These are phyloP conservation scores for Anolis sagrei DNA, from an alignment of 2,113 vertebrate species.

Conservation along the genomic window DNA sequence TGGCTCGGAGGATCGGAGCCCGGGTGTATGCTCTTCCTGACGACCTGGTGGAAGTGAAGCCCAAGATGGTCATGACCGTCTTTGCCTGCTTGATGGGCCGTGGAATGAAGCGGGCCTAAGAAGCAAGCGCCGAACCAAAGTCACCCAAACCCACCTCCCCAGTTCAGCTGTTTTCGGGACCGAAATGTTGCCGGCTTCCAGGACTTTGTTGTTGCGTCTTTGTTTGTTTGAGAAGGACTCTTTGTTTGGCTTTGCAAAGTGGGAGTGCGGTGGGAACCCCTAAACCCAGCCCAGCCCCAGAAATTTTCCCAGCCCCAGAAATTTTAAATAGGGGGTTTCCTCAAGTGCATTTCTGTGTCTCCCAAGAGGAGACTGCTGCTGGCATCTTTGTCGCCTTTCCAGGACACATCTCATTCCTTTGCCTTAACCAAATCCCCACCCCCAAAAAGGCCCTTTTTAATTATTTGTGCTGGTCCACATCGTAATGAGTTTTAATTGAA, in stretches of 20 bases:
- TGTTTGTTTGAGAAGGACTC: conserved; percentile 58
- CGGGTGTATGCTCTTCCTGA: conserved; percentile 92
- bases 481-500: conserved; percentile 61
- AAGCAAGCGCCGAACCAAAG: conserved; percentile 28
- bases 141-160: conserved; percentile 43
- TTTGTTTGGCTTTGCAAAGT: conserved; percentile 77
- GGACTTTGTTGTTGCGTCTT: conserved; percentile 67
- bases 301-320: conserved; percentile 45
- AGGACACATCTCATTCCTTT: conserved; percentile 56
- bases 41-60: conserved; percentile 91
- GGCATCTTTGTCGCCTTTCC: conserved; percentile 46
- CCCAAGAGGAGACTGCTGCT: conserved; percentile 53
- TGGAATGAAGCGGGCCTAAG: conserved; percentile 91
- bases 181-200: conserved; percentile 77
- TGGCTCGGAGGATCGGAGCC: conserved; percentile 92
- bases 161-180: conserved; percentile 74
- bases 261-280: conserved; percentile 65
- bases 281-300: conserved; percentile 63
- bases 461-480: conserved; percentile 27
- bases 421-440: conserved; percentile 1
- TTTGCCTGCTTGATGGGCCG: conserved; percentile 98
- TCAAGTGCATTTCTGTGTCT: conserved; percentile 75
- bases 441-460: neutral
- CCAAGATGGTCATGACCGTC: conserved; percentile 96
- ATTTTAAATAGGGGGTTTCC: conserved; percentile 44